A percentile compares a stretch with the other conserved stretches of the same genome.
phyloP scores from a whole-genome alignment of 2,113 vertebrate species.

The Pimephales promelas region DNA sequence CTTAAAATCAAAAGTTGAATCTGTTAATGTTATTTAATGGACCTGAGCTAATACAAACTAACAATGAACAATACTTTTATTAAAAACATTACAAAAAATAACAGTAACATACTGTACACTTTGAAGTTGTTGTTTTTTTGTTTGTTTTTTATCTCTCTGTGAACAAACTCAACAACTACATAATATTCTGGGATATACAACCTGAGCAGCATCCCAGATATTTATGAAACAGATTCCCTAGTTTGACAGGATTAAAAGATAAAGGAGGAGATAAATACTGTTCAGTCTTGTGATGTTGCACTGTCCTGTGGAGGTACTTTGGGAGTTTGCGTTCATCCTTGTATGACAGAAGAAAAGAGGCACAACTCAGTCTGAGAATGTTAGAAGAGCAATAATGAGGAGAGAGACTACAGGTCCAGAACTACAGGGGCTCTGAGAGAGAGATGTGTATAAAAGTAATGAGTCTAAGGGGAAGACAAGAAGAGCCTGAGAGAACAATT shows the following conservation, averaged over 20 bases:
- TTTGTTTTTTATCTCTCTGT: neutral
- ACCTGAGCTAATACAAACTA: neutral
- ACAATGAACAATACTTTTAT: neutral
- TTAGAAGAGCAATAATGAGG: slow-evolving; percentile 43
- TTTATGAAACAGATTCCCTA: neutral
- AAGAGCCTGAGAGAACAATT: slow-evolving; percentile 24
- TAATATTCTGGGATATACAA: neutral
- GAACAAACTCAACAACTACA: neutral
- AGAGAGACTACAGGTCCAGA: slow-evolving; percentile 34
- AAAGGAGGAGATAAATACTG: neutral
- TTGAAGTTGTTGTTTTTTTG: too few species aligned
- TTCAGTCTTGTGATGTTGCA: neutral
- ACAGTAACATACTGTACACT: too few species aligned
- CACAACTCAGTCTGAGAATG: slow-evolving; percentile 9
- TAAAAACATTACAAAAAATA: neutral
- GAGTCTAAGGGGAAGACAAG: slow-evolving; percentile 49
- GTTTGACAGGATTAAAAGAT: slow-evolving; percentile 2
- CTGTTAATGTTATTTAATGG: neutral
- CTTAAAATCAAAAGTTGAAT: neutral
- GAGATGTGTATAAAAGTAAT: slow-evolving; percentile 46
- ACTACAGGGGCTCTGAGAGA: slow-evolving; percentile 7
- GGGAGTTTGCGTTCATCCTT: slow-evolving; percentile 17
- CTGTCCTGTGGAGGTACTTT: slow-evolving; percentile 6
- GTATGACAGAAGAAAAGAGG: neutral
- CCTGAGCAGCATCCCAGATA: neutral